phyloP scores from a whole-genome alignment of 2,888 invertebrate species.

The Steinernema scapterisci region DNA sequence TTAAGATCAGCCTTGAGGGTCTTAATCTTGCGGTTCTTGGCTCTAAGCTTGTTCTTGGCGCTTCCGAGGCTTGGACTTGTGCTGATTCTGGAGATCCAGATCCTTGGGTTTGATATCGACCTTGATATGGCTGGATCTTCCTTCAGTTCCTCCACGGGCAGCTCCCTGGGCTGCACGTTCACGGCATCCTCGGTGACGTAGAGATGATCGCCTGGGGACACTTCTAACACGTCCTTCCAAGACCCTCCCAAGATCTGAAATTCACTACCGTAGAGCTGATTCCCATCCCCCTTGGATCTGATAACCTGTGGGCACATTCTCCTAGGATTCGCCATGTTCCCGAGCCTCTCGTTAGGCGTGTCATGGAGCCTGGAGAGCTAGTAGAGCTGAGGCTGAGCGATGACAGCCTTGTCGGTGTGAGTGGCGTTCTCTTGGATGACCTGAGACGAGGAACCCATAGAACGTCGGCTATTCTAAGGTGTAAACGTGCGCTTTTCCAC shows the following conservation, averaged over 20 bases:
- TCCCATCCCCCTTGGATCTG: background rate
- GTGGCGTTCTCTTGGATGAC: constrained; percentile 40
- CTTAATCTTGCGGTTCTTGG: no score
- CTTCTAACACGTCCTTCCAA: background rate
- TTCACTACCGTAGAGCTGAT: background rate
- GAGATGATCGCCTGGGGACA: constrained; percentile 7
- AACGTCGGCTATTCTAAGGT: no score
- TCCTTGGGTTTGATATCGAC: no score
- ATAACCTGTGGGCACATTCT: background rate
- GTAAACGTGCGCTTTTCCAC: no score
- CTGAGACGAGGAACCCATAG: constrained; percentile 40
- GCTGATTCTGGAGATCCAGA: no score
- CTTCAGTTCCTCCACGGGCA: background rate
- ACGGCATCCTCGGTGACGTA: background rate
- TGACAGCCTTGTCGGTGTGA: constrained; percentile 27
- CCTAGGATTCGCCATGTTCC: background rate
- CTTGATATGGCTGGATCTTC: background rate
- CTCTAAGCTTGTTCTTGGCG: no score
- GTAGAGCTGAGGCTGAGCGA: constrained; percentile 66
- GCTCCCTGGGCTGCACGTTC: background rate
- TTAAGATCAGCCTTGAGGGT: no score
- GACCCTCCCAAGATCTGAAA: background rate
- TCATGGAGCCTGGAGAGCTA: constrained; percentile 53
- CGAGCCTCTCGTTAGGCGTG: constrained; percentile 24
- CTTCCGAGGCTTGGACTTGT: no score